Evolutionary conservation across 2,113 vertebrate genomes (phyloP).

Genomic region (Muntiacus reevesi): DNA sequence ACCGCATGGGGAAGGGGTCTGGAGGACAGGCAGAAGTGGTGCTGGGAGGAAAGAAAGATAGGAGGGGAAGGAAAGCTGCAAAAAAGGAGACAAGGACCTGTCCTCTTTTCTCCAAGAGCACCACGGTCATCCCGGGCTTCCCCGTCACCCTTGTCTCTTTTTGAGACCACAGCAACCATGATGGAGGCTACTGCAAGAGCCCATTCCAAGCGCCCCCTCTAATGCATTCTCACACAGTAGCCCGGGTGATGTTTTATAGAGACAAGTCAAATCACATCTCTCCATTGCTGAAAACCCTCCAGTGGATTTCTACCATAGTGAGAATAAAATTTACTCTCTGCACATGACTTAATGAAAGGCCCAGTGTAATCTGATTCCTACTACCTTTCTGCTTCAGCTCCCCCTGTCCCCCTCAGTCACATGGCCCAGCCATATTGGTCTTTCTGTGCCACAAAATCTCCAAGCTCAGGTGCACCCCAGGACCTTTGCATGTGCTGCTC

Average conservation of each 20-base stretch:
- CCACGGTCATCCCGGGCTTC: background rate
- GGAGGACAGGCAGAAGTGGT: accelerated
- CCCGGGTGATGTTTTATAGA: background rate
- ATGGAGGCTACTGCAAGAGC: background rate
- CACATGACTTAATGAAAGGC: background rate
- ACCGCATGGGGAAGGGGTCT: background rate
- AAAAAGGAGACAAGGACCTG: background rate
- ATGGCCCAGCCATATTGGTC: background rate
- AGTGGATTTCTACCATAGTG: background rate
- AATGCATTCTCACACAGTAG: background rate
- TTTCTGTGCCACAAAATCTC: background rate
- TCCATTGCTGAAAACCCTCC: background rate
- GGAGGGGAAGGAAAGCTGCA: background rate
- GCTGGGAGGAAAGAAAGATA: background rate
- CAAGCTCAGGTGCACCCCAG: background rate
- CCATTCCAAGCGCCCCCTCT: background rate
- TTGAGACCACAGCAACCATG: background rate
- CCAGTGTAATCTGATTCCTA: too few relatives aligned
- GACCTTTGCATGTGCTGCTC: background rate
- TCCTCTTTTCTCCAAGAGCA: background rate
- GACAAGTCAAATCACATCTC: background rate
- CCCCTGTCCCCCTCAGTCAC: background rate
- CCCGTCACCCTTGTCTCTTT: background rate
- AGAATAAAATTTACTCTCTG: background rate
- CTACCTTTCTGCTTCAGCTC: accelerated